Conservation (phyloP, 2,888 invertebrate species). For the Carpatolechia fugitivella region DNA sequence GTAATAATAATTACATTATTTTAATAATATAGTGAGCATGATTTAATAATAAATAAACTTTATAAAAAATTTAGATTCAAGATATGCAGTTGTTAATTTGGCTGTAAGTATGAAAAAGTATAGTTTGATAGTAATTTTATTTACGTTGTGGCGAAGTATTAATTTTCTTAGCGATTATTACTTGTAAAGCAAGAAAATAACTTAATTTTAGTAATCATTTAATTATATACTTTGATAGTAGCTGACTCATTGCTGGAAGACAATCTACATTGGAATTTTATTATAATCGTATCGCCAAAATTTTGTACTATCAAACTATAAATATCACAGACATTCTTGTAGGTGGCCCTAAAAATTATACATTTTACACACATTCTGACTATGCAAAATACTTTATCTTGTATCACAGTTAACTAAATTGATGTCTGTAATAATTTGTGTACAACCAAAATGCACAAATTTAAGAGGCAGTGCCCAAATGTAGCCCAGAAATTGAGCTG, state of each 20-base stretch:
- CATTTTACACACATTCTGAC: constrained; percentile 8
- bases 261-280: not conserved
- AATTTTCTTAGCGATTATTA: not conserved
- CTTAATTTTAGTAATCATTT: not conserved
- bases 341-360: not conserved
- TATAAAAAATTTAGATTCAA: constrained; percentile 30
- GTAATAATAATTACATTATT: not conserved
- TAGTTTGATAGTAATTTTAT: constrained; percentile 10
- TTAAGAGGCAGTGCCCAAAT: constrained; percentile 5
- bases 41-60: constrained; percentile 34
- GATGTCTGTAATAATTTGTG: constrained; percentile 1
- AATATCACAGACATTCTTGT: constrained; percentile 20
- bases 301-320: constrained; percentile 16
- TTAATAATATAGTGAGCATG: constrained; percentile 15
- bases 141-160: not conserved
- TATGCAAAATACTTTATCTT: constrained; percentile 6
- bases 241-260: constrained; percentile 10
- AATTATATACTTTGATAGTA: not conserved
- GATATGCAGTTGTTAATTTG: constrained; percentile 21
- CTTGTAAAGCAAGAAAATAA: no score
- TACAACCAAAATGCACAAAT: constrained; percentile 4
- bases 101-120: not conserved
- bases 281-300: not conserved
- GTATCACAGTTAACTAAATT: constrained; percentile 43
- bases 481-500: no score